These are phyloP conservation scores for Lucinisca nassula DNA, from an alignment of 2,888 invertebrate species.

Conservation along the genomic window DNA sequence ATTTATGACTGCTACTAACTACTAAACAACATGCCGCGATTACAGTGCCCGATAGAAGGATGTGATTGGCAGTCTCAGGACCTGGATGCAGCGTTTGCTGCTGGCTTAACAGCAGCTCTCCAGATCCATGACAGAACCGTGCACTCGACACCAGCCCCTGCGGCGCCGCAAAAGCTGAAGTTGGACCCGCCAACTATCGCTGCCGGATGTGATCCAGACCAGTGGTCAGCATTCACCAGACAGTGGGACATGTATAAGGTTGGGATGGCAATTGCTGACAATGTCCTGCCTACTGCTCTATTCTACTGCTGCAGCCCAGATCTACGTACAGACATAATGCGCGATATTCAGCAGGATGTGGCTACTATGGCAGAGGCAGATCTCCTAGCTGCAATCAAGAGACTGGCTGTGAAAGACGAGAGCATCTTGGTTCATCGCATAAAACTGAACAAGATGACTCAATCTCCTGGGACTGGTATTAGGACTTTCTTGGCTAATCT, in stretches of 20 bases:
- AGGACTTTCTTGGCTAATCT: no score
- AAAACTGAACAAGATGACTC: no score
- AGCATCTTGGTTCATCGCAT: no score
- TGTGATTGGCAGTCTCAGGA: slow-evolving; percentile 49
- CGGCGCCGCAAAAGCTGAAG: slow-evolving; percentile 28
- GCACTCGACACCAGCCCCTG: slow-evolving; percentile 22
- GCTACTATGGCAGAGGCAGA: no score
- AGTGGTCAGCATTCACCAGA: slow-evolving; percentile 32
- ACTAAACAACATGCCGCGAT: background rate
- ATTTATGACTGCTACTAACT: background rate
- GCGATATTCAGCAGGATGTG: slow-evolving; percentile 40
- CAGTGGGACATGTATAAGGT: slow-evolving; percentile 51
- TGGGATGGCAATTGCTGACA: slow-evolving; percentile 35
- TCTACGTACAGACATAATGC: slow-evolving; percentile 37
- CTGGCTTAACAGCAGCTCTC: slow-evolving; percentile 47
- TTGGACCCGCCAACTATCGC: slow-evolving; percentile 21
- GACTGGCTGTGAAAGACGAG: no score
- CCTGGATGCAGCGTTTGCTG: slow-evolving; percentile 52
- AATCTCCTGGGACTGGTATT: no score
- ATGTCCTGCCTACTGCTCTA: slow-evolving; percentile 48
- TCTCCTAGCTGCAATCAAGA: no score
- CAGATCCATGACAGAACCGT: slow-evolving; percentile 49
- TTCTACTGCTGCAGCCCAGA: slow-evolving; percentile 52
- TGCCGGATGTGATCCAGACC: slow-evolving; percentile 42
- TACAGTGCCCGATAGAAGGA: slow-evolving; percentile 30